These are phyloP conservation scores for Tyrannus savana DNA, from an alignment of 2,113 vertebrate species.

Conservation along the genomic window DNA sequence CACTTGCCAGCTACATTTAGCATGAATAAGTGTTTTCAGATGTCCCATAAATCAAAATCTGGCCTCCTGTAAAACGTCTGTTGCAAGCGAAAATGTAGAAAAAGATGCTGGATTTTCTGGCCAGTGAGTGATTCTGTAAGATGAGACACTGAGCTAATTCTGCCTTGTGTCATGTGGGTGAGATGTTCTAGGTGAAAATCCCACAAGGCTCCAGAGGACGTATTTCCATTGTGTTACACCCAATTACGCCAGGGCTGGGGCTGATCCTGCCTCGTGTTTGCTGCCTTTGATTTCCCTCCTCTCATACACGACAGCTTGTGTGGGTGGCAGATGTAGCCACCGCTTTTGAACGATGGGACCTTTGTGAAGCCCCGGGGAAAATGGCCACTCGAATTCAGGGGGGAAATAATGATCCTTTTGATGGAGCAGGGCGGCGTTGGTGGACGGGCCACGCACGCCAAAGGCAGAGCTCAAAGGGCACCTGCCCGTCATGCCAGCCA, in stretches of 20 bases:
- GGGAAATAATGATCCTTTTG: background rate
- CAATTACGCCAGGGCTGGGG: rapidly evolving
- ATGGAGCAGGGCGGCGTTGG: background rate
- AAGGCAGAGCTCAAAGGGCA: conserved; percentile 44
- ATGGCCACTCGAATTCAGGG: background rate
- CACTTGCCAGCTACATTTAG: background rate
- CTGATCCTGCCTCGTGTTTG: background rate
- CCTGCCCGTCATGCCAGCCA: background rate
- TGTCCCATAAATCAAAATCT: background rate
- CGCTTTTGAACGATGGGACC: background rate
- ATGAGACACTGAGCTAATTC: background rate
- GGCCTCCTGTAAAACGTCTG: background rate
- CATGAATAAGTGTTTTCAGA: background rate
- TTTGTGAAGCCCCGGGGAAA: background rate
- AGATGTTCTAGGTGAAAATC: background rate
- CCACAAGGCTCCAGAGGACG: background rate
- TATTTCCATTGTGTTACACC: background rate
- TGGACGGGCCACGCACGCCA: background rate
- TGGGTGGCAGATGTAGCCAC: background rate
- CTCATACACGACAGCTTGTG: background rate
- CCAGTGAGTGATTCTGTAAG: background rate
- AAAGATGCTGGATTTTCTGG: background rate
- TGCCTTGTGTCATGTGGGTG: background rate
- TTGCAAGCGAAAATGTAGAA: background rate
- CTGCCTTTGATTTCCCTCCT: background rate